Conservation (phyloP, 1,140 invertebrate genomes). For the Papilio polytes region DNA sequence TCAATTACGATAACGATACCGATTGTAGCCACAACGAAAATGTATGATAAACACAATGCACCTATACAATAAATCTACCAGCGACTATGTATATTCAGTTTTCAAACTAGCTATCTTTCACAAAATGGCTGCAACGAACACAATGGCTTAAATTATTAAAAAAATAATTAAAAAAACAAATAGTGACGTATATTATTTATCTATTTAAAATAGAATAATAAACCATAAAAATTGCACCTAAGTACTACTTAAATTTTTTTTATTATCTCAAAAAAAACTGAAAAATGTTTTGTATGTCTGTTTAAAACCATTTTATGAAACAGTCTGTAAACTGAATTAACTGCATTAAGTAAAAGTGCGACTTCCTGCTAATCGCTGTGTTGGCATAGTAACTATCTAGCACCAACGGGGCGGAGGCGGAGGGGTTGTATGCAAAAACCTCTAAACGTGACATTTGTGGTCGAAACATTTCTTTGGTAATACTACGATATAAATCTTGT, state of each 20-base stretch:
- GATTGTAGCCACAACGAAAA: constrained; percentile 52
- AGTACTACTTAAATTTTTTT: no score
- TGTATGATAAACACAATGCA: constrained; percentile 37
- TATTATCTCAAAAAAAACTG: no score
- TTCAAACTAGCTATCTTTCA: not conserved
- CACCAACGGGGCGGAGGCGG: constrained; percentile 64
- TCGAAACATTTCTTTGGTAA: constrained; percentile 32
- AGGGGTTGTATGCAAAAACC: constrained; percentile 48
- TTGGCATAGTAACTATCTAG: constrained; percentile 71
- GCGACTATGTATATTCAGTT: not conserved
- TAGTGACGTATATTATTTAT: no score
- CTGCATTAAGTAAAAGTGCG: not conserved
- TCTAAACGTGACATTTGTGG: not conserved
- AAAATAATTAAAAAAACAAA: no score
- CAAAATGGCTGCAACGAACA: not conserved
- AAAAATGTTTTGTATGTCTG: not conserved
- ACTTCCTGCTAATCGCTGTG: constrained; percentile 27
- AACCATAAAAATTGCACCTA: no score
- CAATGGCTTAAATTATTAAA: not conserved
- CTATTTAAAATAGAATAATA: no score
- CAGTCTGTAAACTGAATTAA: not conserved
- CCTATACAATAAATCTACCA: constrained; percentile 25
- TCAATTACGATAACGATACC: constrained; percentile 49
- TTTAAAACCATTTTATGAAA: not conserved
- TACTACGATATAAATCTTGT: constrained; percentile 21